phyloP scores from a whole-genome alignment of 2,888 invertebrate genomes.

The Nematopogon swammerdamellus region DNA sequence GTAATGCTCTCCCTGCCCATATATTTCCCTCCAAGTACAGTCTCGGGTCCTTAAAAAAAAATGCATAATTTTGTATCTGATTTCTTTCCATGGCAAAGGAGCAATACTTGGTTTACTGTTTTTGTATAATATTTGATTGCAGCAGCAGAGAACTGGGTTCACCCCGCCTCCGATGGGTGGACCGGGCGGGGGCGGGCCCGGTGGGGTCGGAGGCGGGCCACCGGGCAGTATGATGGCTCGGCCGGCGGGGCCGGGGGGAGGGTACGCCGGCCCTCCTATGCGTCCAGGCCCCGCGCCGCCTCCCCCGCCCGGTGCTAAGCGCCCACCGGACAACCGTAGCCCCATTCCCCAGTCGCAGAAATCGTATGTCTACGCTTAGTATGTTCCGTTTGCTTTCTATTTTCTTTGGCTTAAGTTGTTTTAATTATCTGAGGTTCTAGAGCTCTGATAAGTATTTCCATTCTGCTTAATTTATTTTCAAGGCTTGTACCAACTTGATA shows the following conservation, averaged over 20 bases:
- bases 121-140: constrained; percentile 11
- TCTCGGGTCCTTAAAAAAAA: no score
- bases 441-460: no score
- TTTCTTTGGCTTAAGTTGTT: constrained; percentile 5
- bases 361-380: constrained; percentile 33
- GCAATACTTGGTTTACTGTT: no score
- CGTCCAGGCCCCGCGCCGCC: constrained; percentile 51
- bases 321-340: constrained; percentile 54
- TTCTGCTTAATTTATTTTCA: no score
- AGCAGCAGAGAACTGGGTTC: constrained; percentile 65
- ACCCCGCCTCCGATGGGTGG: constrained; percentile 55
- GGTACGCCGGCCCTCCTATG: constrained; percentile 33
- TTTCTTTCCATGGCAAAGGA: no score
- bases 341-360: constrained; percentile 63
- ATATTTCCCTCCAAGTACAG: no score
- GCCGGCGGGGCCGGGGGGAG: constrained; percentile 42
- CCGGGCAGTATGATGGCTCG: constrained; percentile 57
- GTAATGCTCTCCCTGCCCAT: no score
- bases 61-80: no score
- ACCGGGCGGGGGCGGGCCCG: constrained; percentile 38
- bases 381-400: constrained; percentile 9
- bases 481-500: no score
- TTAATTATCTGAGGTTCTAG: no score
- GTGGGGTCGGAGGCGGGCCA: constrained; percentile 25
- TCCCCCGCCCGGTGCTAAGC: constrained; percentile 56